Evolutionary conservation across 2,113 vertebrate species (phyloP).

Genomic region (Oophaga pumilio): DNA sequence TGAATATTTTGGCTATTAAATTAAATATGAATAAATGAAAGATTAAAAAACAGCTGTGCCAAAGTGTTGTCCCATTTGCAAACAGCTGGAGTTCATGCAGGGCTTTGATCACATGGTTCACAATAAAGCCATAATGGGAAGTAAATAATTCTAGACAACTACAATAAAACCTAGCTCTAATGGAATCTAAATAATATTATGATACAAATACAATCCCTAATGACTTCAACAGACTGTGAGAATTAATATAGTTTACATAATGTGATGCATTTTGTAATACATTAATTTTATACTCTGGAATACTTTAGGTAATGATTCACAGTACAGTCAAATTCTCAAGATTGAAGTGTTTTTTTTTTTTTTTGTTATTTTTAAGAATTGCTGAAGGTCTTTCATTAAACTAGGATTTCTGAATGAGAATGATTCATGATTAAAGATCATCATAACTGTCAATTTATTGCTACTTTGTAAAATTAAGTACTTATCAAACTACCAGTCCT

Average conservation of each 20-base stretch:
- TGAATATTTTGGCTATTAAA: conserved; percentile 6
- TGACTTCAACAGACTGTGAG: background rate
- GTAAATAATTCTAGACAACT: background rate
- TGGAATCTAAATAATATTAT: background rate
- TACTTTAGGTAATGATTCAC: no score
- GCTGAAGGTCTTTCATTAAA: no score
- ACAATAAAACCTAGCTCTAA: background rate
- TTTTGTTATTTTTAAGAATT: no score
- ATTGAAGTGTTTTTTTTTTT: no score
- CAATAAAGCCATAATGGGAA: background rate
- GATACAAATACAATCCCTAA: background rate
- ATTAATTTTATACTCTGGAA: background rate
- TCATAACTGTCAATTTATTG: no score
- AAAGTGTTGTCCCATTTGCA: background rate
- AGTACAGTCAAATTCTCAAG: no score
- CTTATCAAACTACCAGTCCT: no score
- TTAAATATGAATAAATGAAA: conserved; percentile 38
- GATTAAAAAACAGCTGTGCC: conserved; percentile 47
- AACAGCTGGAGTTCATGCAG: conserved; percentile 18
- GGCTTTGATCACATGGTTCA: background rate
- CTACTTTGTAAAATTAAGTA: no score
- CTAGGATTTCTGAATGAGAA: no score
- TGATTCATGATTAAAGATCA: no score
- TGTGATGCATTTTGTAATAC: background rate
- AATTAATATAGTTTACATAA: background rate